Percentiles rank a stretch among this genome's conserved stretches.
Evolutionary conservation across 2,113 vertebrate species (phyloP).

Genomic region (Nycticryphes semicollaris): DNA sequence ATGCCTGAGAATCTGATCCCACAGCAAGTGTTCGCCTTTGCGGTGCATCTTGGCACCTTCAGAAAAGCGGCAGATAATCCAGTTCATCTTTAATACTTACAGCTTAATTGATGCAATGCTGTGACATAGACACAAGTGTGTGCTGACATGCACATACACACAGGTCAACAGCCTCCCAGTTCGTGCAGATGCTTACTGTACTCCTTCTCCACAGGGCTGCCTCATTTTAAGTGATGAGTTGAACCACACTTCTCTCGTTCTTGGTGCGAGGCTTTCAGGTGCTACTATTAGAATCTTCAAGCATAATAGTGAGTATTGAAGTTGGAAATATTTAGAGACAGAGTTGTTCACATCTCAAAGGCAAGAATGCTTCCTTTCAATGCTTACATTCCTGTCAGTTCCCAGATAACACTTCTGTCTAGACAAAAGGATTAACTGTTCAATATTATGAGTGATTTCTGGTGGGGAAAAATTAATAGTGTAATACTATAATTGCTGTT

Average conservation of each 20-base stretch:
- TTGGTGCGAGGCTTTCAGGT: conserved; percentile 90
- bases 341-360: neutral
- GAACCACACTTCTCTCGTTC: conserved; percentile 90
- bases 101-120: neutral
- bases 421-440: neutral
- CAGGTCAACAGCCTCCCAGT: neutral
- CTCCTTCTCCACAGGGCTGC: conserved; percentile 82
- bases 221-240: conserved; percentile 95
- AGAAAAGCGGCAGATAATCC: neutral
- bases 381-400: neutral
- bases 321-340: neutral
- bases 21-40: neutral
- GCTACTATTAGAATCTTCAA: conserved; percentile 91
- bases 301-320: conserved; percentile 91
- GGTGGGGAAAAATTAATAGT: neutral
- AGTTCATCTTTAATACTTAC: neutral
- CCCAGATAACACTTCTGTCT: neutral
- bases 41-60: neutral
- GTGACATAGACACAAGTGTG: accelerated
- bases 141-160: neutral
- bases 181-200: neutral
- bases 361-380: neutral
- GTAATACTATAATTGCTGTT: neutral
- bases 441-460: neutral
- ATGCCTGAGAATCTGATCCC: neutral